A percentile compares a stretch with the other conserved stretches of the same genome.
These are phyloP conservation scores for Ectropis grisescens DNA, from an alignment of 1,140 invertebrate genomes.

Conservation along the genomic window DNA sequence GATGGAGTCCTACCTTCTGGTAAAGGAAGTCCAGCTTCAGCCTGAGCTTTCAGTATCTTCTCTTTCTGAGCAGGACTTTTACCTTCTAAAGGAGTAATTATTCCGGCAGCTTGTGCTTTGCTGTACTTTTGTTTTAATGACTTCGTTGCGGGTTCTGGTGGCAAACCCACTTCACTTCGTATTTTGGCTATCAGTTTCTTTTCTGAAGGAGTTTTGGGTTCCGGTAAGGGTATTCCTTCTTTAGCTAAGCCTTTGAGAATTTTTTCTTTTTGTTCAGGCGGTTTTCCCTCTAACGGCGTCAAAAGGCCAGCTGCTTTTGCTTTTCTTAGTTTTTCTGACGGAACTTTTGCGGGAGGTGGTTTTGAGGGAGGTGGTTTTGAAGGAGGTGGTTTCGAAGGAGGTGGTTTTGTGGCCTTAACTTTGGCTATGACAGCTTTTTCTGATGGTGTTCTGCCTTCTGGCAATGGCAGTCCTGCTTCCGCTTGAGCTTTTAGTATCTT, in stretches of 20 bases:
- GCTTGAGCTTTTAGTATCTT: slow-evolving; percentile 18
- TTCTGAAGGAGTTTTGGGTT: slow-evolving; percentile 24
- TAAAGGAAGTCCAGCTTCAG: slow-evolving; percentile 11
- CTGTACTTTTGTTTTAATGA: slow-evolving; percentile 2
- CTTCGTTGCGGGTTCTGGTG: slow-evolving; percentile 11
- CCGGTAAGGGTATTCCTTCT: slow-evolving; percentile 21
- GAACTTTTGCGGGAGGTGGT: slow-evolving; percentile 16
- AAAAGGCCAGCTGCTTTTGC: slow-evolving; percentile 13
- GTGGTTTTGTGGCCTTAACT: slow-evolving; percentile 12
- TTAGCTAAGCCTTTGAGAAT: slow-evolving; percentile 21
- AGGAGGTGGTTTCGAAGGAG: slow-evolving; percentile 14
- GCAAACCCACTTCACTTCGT: slow-evolving; percentile 19
- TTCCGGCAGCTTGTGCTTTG: slow-evolving; percentile 1
- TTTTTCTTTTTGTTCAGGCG: slow-evolving; percentile 21
- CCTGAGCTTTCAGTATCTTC: slow-evolving; percentile 16
- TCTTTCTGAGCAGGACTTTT: slow-evolving; percentile 12
- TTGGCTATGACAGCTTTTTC: slow-evolving; percentile 22
- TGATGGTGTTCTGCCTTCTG: slow-evolving; percentile 18
- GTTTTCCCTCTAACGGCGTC: slow-evolving; percentile 15
- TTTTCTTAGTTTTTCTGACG: slow-evolving; percentile 18
- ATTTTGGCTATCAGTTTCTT: slow-evolving; percentile 26
- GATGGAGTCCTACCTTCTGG: slow-evolving; percentile 15
- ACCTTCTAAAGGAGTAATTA: slow-evolving; percentile 6
- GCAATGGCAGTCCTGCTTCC: slow-evolving; percentile 14
- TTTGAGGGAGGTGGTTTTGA: slow-evolving; percentile 16